Base-by-base conservation (phyloP, 2,888 invertebrate species). In the Hemithea aestivaria region DNA sequence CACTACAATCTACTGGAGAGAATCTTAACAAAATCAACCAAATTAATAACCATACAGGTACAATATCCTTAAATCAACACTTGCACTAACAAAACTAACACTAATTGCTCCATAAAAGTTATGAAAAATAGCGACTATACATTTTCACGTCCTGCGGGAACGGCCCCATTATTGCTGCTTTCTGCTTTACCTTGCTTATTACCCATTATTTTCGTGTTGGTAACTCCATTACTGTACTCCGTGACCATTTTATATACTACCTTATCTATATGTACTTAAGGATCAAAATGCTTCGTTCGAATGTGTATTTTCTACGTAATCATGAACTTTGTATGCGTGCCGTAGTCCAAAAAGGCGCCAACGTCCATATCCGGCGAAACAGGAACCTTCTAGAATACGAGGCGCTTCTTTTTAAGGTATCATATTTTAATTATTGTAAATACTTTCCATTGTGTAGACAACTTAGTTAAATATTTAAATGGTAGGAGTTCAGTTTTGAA, bases 271-370 rank as follows among this genome's bases (percentile, higher is more conserved):
- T 26, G 10, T 6, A 2, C 7, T 10, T 35, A 45, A 23, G 25
- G 38, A 31, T 38, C 20, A 35, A 30, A 36, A 34, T 36, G 8
- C 33, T n/a, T 27, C 30, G 28, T 29, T 22, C 20, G 2, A 16
- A 16, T 7, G 7, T 21, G 2, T 31, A 23, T 11, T 31, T 36
- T 28, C 20, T 30, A 9, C 21, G 31, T 38, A 32, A 39, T 34
- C 45, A 40, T 30, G 26, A 38, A 10, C 23, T 49, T 41, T 39
- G 41, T 49, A 46, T 49, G 45, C 45, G 29, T 35, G 36, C 34
- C 40, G 39, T 32, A 38, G 36, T 35, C 35, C 16, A 6, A 30
- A 48, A 25, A 34, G 40, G 45, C 45, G 43, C 42, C 45, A 40
- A 23, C 8, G 35, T 27, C 39, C 28, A 37, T 49, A 46, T 49